phyloP scores from a whole-genome alignment of 2,888 invertebrate genomes.

The Hypena proboscidalis region DNA sequence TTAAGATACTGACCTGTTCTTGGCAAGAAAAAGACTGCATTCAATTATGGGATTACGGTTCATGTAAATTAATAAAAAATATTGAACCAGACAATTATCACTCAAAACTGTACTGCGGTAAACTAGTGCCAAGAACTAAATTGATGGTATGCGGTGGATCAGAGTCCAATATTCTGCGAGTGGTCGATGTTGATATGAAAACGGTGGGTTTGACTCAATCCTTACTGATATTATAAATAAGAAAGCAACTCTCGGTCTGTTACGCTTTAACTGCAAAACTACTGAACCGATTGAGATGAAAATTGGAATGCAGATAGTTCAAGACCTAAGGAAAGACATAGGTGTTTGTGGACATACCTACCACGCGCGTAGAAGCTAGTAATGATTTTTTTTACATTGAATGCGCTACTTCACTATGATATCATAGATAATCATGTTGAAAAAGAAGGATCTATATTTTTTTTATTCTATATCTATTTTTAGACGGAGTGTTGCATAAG shows the following conservation, averaged over 20 bases:
- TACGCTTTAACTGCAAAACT: too few species aligned
- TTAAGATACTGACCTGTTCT: slow-evolving; percentile 87
- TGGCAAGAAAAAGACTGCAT: slow-evolving; percentile 87
- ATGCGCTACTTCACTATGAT: too few species aligned
- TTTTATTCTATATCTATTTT: too few species aligned
- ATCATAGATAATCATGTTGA: too few species aligned
- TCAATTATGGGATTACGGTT: slow-evolving; percentile 88
- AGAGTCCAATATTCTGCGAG: slow-evolving; percentile 84
- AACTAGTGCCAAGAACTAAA: slow-evolving; percentile 82
- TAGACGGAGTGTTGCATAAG: slow-evolving; percentile 84
- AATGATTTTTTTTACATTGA: too few species aligned
- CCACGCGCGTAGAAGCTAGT: too few species aligned
- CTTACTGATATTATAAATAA: not conserved
- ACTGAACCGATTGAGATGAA: too few species aligned
- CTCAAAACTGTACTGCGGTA: slow-evolving; percentile 87
- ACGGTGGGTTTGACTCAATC: slow-evolving; percentile 70
- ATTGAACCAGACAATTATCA: slow-evolving; percentile 82
- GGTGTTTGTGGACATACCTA: too few species aligned
- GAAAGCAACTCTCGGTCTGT: too few species aligned
- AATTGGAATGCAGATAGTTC: too few species aligned
- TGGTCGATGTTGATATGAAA: slow-evolving; percentile 86
- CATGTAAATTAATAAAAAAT: slow-evolving; percentile 86
- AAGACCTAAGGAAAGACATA: too few species aligned
- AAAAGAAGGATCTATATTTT: too few species aligned
- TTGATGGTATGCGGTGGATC: slow-evolving; percentile 87